Evolutionary conservation across 2,113 vertebrate species (phyloP), one percentile per base, ranked within the genome.

Genomic region (Cynopterus brachyotis): DNA sequence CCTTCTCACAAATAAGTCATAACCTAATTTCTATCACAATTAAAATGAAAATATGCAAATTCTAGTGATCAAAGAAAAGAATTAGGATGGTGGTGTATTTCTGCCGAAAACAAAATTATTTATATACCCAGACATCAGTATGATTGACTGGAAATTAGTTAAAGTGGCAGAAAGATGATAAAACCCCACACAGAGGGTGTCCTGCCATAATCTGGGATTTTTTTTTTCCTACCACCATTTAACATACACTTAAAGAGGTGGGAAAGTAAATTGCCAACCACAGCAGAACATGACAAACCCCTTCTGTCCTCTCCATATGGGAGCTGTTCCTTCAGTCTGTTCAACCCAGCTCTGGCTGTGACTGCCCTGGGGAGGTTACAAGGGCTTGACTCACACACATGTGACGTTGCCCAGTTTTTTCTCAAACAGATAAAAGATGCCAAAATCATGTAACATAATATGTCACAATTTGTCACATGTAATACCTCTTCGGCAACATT

Each of bases 131-230:
- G 95, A 55, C 82, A 97, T 96, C 75, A 80, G 70, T 81, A 80
- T n/a, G 81, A 67, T 30, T 50, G 87, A 78, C 78, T 0, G 0
- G 45, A 91, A 95, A 83, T 67, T 94, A 37, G 66, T n/a, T 91
- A 64, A 89, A 97, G 76, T 7, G 67, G 69, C 96, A 95, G 67
- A 93, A 95, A 79, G 42, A 89, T 94, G 67, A 96, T 95, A 64
- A 84, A 96, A 35, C 57, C 55, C 17, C 2, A 2, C 67, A 35
- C 4, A 0, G 60, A 81, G 57, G 76, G 89, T 84, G 57, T 17
- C 30, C 20, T 4, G 28, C 3, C 9, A 57, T 59, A 60, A 91
- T 50, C 45, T 19, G 2, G 26, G 17, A 3, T 79, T 0, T 0
- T 55, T 96, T 66, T 67, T 57, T 86, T 82, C 42, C 59, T 19